Evolutionary conservation across 2,888 invertebrate species (phyloP), one percentile per base, ranked within the genome.

Genomic region (Griposia aprilina): DNA sequence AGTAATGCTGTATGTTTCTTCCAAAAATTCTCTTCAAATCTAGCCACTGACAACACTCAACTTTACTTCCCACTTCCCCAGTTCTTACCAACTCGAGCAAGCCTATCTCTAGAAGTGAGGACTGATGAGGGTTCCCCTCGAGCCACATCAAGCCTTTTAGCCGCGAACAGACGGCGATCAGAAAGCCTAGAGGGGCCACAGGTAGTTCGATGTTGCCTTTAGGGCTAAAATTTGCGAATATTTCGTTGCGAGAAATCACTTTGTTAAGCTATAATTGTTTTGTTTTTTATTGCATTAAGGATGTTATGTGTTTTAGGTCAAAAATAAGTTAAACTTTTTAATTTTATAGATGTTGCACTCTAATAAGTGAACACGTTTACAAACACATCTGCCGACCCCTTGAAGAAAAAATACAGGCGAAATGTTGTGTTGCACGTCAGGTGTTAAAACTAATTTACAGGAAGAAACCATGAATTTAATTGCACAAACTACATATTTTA

Each of bases 121-220:
- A 94, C 97, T 20, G 97, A 96, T 87, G 96, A 96, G 78, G 91
- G 93, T 88, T 93, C 95, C 0, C 91, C 95, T 79, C 93, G 96
- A 85, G 94, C 95, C 85, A 92, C 97, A 23, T 93, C 96, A 85
- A 95, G 96, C 91, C 95, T 97, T 36, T 93, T 97, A 90, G 96
- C 96, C 62, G 93, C 96, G 77, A 95, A 95, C 93, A 93, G 97
- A 88, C 93, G 97, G 78, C 94, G 97, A 85, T 97, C 97, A 87
- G 97, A 97, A 88, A 97, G 97, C 92, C 95, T 97, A 59, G 97
- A 97, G 88, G 97, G 97, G 89, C 97, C 97, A 41, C 97, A 97
- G 94, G 96, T 97, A 92, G 96, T 63, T 71, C 23, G 45, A 63
- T 84, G 76, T 85, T 76, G 89, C 90, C 88, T 13, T 59, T 89